Percentiles rank a stretch among this genome's conserved stretches.
Conservation (phyloP, 1,140 invertebrate genomes). For the Bombus picipes region DNA sequence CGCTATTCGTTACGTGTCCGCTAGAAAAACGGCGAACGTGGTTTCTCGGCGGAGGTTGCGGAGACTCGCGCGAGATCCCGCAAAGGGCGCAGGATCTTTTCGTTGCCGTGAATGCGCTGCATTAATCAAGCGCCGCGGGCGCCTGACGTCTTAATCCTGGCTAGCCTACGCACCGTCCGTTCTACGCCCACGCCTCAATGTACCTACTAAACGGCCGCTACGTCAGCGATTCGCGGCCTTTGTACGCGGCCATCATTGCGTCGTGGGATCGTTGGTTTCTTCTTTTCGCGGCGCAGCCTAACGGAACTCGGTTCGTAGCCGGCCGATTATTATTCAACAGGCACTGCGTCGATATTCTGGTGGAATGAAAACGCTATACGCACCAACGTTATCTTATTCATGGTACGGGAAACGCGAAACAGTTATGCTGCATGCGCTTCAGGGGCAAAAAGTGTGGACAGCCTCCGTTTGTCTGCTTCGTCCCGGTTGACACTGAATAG, state of each 20-base stretch:
- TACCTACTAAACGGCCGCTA: constrained; percentile 64
- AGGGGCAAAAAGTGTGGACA: background rate
- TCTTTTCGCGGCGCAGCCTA: constrained; percentile 38
- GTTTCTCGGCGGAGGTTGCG: constrained; percentile 9
- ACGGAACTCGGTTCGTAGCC: constrained; percentile 41
- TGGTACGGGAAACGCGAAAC: background rate
- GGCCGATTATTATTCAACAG: constrained; percentile 30
- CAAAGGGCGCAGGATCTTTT: constrained; percentile 76
- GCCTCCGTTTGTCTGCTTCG: background rate
- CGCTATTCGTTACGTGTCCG: constrained; percentile 34
- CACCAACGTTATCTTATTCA: background rate
- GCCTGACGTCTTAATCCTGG: constrained; percentile 82
- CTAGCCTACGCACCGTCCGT: constrained; percentile 66
- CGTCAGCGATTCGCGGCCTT: constrained; percentile 51
- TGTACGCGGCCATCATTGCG: constrained; percentile 48
- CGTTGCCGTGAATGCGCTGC: constrained; percentile 79
- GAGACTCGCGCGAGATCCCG: constrained; percentile 70
- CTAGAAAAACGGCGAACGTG: constrained; percentile 46
- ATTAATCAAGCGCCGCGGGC: constrained; percentile 82
- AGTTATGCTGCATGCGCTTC: background rate
- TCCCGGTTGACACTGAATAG: background rate
- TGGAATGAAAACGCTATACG: constrained; percentile 22
- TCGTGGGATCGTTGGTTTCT: constrained; percentile 52
- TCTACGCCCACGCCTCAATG: constrained; percentile 70
- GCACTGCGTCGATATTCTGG: constrained; percentile 45